Evolutionary conservation across 2,888 invertebrate species (phyloP).

Genomic region (Rhagophthalmus giganteus): DNA sequence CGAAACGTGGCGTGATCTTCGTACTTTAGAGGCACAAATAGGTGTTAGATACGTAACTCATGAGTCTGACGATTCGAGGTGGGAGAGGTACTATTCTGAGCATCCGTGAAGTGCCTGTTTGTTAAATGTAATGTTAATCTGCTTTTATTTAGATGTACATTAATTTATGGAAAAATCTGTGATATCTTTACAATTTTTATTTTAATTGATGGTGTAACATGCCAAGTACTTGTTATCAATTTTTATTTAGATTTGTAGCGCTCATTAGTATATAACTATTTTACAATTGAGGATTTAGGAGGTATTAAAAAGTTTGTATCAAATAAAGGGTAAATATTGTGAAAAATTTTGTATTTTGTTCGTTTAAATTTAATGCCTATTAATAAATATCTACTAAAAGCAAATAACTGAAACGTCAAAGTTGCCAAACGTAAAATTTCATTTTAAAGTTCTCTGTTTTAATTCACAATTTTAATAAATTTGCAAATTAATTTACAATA

Average conservation of each 20-base stretch:
- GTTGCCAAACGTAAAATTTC: too few relatives aligned
- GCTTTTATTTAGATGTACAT: constrained; percentile 16
- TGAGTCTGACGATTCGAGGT: constrained; percentile 90
- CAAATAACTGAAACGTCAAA: too few relatives aligned
- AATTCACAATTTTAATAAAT: too few relatives aligned
- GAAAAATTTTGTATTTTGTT: too few relatives aligned
- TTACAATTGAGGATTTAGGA: too few relatives aligned
- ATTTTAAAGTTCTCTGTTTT: too few relatives aligned
- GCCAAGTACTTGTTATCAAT: constrained; percentile 4
- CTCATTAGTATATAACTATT: neutral
- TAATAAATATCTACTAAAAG: too few relatives aligned
- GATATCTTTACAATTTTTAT: constrained; percentile 29
- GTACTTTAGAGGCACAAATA: constrained; percentile 76
- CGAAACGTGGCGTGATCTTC: constrained; percentile 92
- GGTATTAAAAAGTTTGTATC: too few relatives aligned
- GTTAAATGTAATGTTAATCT: constrained; percentile 9
- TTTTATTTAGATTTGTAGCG: constrained; percentile 1
- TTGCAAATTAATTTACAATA: too few relatives aligned
- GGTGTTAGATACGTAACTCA: constrained; percentile 85
- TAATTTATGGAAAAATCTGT: constrained; percentile 29
- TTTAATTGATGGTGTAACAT: constrained; percentile 10
- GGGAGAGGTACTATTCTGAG: constrained; percentile 63
- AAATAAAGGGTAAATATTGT: too few relatives aligned
- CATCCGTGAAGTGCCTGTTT: constrained; percentile 44
- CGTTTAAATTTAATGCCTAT: too few relatives aligned